These are phyloP conservation scores for Bradypodion ventrale DNA, from an alignment of 2,797 vertebrate genomes.

Conservation along the genomic window DNA sequence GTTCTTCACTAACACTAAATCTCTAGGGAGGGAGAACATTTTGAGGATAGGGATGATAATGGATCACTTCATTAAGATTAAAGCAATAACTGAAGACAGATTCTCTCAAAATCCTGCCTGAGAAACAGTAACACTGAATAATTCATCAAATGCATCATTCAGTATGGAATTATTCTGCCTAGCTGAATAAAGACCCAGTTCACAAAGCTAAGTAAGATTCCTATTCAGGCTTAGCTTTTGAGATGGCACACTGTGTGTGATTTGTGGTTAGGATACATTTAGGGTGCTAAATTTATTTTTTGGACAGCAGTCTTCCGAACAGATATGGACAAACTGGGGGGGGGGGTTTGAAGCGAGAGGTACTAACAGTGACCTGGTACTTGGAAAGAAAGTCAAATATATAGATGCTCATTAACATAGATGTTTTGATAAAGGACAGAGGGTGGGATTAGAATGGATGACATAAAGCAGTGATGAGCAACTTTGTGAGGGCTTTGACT, in stretches of 20 bases:
- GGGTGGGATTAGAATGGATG: neutral
- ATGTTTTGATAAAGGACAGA: neutral
- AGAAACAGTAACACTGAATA: constrained; percentile 28
- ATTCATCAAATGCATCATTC: constrained; percentile 16
- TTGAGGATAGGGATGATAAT: neutral
- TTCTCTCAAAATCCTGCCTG: constrained; percentile 2
- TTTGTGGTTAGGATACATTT: neutral
- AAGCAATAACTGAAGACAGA: constrained; percentile 18
- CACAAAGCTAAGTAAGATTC: neutral
- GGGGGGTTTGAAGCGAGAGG: neutral
- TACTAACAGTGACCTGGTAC: neutral
- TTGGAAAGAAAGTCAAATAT: neutral
- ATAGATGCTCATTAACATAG: neutral
- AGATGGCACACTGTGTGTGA: neutral
- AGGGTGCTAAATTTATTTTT: neutral
- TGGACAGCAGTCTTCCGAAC: neutral
- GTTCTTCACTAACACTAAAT: neutral
- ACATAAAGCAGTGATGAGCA: no score
- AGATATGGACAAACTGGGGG: neutral
- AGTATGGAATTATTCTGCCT: constrained; percentile 14
- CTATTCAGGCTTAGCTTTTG: neutral
- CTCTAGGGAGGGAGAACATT: neutral
- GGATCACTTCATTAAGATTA: constrained; percentile 20
- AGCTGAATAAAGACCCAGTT: neutral
- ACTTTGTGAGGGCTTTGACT: no score